Conservation (phyloP, 2,888 invertebrate genomes). For the Limulus polyphemus region DNA sequence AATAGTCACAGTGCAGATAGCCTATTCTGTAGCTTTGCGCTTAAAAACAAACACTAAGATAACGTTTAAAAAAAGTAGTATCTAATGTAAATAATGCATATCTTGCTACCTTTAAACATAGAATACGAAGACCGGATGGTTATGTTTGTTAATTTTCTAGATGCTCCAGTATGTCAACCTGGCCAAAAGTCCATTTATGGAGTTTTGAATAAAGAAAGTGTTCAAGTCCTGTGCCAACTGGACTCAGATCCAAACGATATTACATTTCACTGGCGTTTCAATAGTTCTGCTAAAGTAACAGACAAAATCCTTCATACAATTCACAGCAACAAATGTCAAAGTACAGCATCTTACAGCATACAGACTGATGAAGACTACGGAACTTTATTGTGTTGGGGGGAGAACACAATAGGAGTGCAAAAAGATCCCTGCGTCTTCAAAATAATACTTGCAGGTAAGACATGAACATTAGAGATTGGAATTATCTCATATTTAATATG, state of each 20-base stretch:
- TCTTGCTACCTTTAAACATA: too few relatives aligned
- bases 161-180: slow-evolving; percentile 25
- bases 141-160: slow-evolving; percentile 40
- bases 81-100: too few relatives aligned
- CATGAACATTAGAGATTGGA: too few relatives aligned
- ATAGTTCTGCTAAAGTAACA: slow-evolving; percentile 51
- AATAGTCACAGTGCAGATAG: too few relatives aligned
- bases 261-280: slow-evolving; percentile 85
- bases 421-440: slow-evolving; percentile 77
- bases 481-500: too few relatives aligned
- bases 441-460: slow-evolving; percentile 72
- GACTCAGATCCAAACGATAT: slow-evolving; percentile 38
- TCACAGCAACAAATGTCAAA: slow-evolving; percentile 47
- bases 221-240: slow-evolving; percentile 24
- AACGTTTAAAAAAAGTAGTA: too few relatives aligned
- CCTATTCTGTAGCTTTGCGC: too few relatives aligned
- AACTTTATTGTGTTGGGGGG: slow-evolving; percentile 68
- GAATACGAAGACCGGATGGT: too few relatives aligned
- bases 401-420: slow-evolving; percentile 70
- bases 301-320: slow-evolving; percentile 32
- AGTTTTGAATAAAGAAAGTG: slow-evolving; percentile 23
- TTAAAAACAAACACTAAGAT: too few relatives aligned
- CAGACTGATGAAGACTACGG: slow-evolving; percentile 83
- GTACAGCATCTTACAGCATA: slow-evolving; percentile 73
- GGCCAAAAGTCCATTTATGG: slow-evolving; percentile 24